Evolutionary conservation across 2,797 vertebrate species (phyloP), one percentile per base, ranked within the genome.

Genomic region (Amblyopsis hoosieri): DNA sequence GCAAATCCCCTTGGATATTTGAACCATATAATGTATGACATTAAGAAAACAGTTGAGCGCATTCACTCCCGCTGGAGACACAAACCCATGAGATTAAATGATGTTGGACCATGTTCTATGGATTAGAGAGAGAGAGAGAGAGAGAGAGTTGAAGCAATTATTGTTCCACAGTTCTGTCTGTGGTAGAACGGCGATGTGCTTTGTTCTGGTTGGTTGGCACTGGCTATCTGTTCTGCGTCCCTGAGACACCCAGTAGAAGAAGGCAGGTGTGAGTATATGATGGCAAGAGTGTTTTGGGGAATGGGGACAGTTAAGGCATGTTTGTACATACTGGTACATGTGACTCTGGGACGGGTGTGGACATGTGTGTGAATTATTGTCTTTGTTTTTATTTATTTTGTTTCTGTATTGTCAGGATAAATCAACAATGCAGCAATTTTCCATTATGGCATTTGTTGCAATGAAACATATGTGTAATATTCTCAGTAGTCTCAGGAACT

Each of bases 201-300:
- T 33, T 72, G 65, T 59, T 71, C 62, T 59, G 37, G 50, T 64
- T 71, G 75, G 55, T 48, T 76, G 70, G 81, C 46, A 64, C 17
- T 57, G 42, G 62, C 49, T 68, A 29, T 12, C 45, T 69, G 33
- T 37, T 37, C 33, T 37, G 33, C 33, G 33, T 37, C 69, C 52
- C 55, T 58, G 29, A 15, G 57, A 57, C 54, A 54, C 61, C 61
- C 65, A 54, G n/a, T 9, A 15, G 15, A 3, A 42, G 31, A 67
- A 6, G 63, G 46, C 17, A 15, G 42, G 60, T 62, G 59, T 52
- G 49, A 3, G 10, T 53, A 33, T 37, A 57, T 9, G 50, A 58
- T 3, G 50, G 1, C 19, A 11, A 45, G 2, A 54, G 5, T 11
- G 12, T 14, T 19, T 49, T 45, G 46, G n/a, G 45, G 48, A 53